Conservation (phyloP, 2,888 invertebrate species). For the Tenthredo amoena region DNA sequence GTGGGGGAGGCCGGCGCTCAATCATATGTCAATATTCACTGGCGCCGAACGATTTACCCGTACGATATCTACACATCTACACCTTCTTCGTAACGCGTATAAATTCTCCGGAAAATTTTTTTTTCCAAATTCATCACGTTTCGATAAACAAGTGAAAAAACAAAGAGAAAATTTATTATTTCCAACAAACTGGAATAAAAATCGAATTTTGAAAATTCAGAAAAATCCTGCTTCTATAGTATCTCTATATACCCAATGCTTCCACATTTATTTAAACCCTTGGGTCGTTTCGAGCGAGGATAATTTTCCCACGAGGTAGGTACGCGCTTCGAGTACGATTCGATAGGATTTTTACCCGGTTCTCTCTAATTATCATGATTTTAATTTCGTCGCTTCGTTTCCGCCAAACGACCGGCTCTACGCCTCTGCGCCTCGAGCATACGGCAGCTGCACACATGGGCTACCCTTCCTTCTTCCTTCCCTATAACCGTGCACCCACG, state of each 20-base stretch:
- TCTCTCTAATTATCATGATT: conserved; percentile 46
- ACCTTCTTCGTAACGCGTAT: neutral
- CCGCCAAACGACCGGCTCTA: conserved; percentile 34
- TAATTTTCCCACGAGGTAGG: neutral
- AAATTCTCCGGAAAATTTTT: neutral
- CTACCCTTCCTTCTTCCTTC: neutral
- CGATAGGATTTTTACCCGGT: neutral
- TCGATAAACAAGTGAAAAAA: neutral
- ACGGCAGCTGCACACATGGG: conserved; percentile 44
- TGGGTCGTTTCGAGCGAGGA: neutral
- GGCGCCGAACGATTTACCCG: conserved; percentile 23
- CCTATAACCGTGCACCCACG: conserved; percentile 2
- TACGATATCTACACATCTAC: neutral
- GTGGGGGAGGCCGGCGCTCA: conserved; percentile 60
- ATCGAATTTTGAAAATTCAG: neutral
- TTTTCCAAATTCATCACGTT: neutral
- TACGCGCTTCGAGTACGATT: neutral
- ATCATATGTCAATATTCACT: conserved; percentile 53
- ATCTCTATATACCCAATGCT: too few species aligned
- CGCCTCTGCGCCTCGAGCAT: conserved; percentile 35
- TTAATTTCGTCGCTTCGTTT: conserved; percentile 43
- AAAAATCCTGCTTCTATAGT: too few species aligned
- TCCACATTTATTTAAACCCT: neutral
- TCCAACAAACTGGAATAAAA: neutral
- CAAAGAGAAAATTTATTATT: neutral